These are phyloP conservation scores for Acrocyrtus sp. DNA, from an alignment of 2,888 invertebrate species.

Conservation along the genomic window DNA sequence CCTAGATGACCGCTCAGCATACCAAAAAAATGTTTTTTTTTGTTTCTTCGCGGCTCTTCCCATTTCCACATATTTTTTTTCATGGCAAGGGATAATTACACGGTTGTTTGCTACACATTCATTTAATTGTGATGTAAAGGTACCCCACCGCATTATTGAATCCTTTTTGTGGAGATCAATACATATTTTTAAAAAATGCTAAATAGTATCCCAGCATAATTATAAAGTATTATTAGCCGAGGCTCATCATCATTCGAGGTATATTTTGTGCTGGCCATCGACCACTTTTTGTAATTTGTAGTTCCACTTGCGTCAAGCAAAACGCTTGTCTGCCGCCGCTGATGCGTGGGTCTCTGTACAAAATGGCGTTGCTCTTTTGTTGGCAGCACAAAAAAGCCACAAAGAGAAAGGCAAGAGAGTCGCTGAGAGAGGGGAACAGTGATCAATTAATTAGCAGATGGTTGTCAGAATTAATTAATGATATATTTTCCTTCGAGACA, in stretches of 20 bases:
- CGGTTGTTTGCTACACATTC: slow-evolving; percentile 31
- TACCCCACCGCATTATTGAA: too few relatives aligned
- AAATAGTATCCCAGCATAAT: neutral
- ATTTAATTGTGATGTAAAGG: slow-evolving; percentile 11
- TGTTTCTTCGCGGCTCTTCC: too few relatives aligned
- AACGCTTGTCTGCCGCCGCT: neutral
- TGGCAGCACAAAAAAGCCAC: neutral
- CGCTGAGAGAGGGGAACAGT: slow-evolving; percentile 24
- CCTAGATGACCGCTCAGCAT: neutral
- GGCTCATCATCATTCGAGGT: too few relatives aligned
- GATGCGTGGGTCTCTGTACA: too few relatives aligned
- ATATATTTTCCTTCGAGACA: slow-evolving; percentile 40
- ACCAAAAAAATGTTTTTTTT: too few relatives aligned
- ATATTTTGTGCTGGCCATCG: too few relatives aligned
- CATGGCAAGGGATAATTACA: slow-evolving; percentile 48
- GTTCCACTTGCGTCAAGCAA: neutral
- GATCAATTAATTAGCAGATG: slow-evolving; percentile 52
- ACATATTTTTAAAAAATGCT: neutral
- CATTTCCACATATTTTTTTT: slow-evolving; percentile 13
- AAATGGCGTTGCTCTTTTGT: neutral
- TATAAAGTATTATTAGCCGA: neutral
- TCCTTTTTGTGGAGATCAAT: too few relatives aligned
- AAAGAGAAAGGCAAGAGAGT: neutral
- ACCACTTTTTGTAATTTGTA: neutral
- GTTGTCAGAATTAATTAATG: slow-evolving; percentile 54